Conservation (phyloP, 2,888 invertebrate species). For the Limulus polyphemus region DNA sequence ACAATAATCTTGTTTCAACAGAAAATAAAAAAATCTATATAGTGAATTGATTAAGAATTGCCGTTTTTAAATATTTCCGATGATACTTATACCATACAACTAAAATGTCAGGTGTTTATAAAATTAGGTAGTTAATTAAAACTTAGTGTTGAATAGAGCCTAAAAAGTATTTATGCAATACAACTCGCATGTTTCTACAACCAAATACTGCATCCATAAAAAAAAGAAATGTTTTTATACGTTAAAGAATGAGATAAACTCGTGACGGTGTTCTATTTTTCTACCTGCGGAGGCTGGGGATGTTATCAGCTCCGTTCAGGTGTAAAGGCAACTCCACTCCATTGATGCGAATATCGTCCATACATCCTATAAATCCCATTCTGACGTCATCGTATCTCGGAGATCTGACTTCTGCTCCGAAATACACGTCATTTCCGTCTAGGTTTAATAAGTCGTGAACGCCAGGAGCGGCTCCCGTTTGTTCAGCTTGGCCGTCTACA, state of each 20-base stretch:
- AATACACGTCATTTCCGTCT: slow-evolving; percentile 44
- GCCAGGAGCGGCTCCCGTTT: slow-evolving; percentile 56
- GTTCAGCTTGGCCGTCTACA: slow-evolving; percentile 59
- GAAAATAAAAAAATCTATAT: no score
- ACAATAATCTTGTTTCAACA: no score
- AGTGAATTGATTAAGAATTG: no score
- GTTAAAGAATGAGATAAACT: no score
- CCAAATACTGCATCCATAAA: neutral
- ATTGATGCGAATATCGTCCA: slow-evolving; percentile 71
- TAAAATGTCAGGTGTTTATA: no score
- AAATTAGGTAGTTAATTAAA: neutral
- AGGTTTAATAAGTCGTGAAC: slow-evolving; percentile 67
- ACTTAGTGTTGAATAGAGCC: neutral
- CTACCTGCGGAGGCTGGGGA: slow-evolving; percentile 18
- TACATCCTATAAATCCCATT: slow-evolving; percentile 78
- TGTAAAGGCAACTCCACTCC: slow-evolving; percentile 60
- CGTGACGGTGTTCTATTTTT: neutral
- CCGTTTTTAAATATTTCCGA: no score
- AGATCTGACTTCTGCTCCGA: slow-evolving; percentile 36
- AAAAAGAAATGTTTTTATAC: no score
- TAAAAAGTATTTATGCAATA: neutral
- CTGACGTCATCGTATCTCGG: slow-evolving; percentile 61
- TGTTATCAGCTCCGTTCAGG: slow-evolving; percentile 35
- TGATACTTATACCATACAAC: no score
- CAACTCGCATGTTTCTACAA: neutral